Evolutionary conservation across 2,888 invertebrate genomes (phyloP), one percentile per base, ranked within the genome.

Genomic region (Synanthedon formicaeformis): DNA sequence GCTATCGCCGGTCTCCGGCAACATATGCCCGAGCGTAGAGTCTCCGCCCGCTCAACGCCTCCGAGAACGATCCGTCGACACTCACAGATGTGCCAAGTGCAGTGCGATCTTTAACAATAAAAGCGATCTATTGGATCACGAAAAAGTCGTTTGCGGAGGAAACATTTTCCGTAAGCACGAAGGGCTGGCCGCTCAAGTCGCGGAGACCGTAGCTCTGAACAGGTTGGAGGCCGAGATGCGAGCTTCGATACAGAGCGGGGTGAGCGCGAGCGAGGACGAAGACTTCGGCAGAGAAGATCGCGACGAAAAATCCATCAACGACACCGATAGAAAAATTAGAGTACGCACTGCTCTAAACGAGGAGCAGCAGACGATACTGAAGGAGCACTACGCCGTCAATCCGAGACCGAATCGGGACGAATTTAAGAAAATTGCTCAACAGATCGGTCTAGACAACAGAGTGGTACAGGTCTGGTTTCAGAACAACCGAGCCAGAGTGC

Each of bases 391-490:
- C 76, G 90, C 94, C 51, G 78, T 92, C 16, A 98, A 99, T 81
- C 94, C 97, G 8, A 91, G 97, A 56, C 99, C 99, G 2, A 96
- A 96, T 70, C 93, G 97, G 51, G 97, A 97, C 63, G 98, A 98
- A 72, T 92, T 99, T 64, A 93, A 94, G 52, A 91, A 93, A 72
- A 96, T 99, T 64, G 97, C 97, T 2, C 91, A 94, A 16, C 89
- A 89, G 56, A 89, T 93, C 48, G 92, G 92, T 52, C 91, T 93
- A 64, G 93, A 93, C 54, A 92, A 93, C 48, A 88, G 95, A 54
- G 95, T 95, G 1, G 94, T 95, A 3, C 93, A 97, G 88, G 98
- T 97, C 5, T 98, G 98, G 97, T 98, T 98, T 75, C 98, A 98
- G 85, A 98, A 98, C 77, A 96, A 95, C 60, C 90, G 97, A 59